These are phyloP conservation scores for Tolypeutes matacus DNA, from an alignment of 2,797 vertebrate genomes.

Conservation along the genomic window DNA sequence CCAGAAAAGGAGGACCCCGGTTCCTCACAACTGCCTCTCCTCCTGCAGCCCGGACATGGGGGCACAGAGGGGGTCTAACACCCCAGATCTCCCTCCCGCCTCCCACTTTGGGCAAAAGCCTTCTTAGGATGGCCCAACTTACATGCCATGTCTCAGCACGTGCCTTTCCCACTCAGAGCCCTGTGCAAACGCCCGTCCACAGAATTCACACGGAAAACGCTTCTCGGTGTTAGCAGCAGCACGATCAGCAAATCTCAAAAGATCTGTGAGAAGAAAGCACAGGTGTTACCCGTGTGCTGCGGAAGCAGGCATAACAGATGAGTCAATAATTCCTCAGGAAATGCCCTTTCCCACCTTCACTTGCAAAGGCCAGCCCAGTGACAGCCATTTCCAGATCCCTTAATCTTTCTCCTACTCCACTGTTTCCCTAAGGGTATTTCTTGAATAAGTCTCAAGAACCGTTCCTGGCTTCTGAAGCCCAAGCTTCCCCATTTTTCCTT, in stretches of 20 bases:
- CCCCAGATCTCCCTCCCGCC: neutral
- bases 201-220: constrained; percentile 97
- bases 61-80: neutral
- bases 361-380: neutral
- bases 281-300: neutral
- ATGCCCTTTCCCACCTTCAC: neutral
- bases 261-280: constrained; percentile 87
- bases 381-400: neutral
- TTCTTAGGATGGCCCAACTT: constrained; percentile 84
- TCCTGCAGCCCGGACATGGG: neutral
- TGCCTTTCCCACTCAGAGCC: constrained; percentile 97
- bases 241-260: constrained; percentile 90
- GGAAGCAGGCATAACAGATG: neutral
- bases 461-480: neutral
- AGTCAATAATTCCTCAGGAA: neutral
- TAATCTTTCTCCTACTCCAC: too few species aligned
- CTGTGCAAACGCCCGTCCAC: constrained; percentile 96
- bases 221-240: constrained; percentile 89
- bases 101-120: neutral
- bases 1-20: constrained; percentile 18
- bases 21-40: neutral
- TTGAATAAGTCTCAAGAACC: neutral
- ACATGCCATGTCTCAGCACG: constrained; percentile 98
- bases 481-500: neutral
- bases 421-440: neutral